phyloP scores from a whole-genome alignment of 2,113 vertebrate species.

The Sylvia atricapilla region DNA sequence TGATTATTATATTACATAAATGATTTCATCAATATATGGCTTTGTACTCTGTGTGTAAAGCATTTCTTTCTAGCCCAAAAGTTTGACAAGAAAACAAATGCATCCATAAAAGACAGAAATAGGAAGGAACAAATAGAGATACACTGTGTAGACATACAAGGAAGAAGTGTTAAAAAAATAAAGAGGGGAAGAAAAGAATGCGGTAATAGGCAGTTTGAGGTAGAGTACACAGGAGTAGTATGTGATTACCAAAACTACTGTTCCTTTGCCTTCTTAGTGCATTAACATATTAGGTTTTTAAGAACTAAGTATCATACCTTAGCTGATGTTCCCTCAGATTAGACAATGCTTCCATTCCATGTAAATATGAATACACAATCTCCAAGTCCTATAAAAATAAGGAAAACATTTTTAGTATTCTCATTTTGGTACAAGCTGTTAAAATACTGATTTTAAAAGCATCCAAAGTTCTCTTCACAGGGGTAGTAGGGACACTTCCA shows the following conservation, averaged over 20 bases:
- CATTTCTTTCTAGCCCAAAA: not conserved
- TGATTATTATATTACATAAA: not conserved
- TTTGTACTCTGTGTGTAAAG: not conserved
- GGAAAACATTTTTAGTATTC: conserved; percentile 24
- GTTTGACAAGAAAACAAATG: not conserved
- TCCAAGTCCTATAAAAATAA: conserved; percentile 88
- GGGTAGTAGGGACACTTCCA: not conserved
- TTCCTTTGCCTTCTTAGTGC: not conserved
- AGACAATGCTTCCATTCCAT: conserved; percentile 97
- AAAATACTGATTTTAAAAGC: not conserved
- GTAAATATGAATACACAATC: conserved; percentile 97
- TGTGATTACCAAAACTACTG: not conserved
- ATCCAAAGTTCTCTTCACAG: not conserved
- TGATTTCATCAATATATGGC: not conserved
- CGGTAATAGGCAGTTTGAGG: not conserved
- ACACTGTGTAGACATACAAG: not conserved
- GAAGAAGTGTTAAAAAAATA: not conserved
- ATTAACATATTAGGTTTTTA: not conserved
- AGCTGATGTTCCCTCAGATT: conserved; percentile 96
- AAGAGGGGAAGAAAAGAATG: not conserved
- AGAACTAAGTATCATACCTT: conserved; percentile 75
- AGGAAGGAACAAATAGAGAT: not conserved
- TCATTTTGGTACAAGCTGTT: not conserved
- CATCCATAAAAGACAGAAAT: not conserved
- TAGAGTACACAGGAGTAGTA: not conserved